Base-by-base conservation (phyloP, 2,888 invertebrate species). In the Meteorus cinctellus region DNA sequence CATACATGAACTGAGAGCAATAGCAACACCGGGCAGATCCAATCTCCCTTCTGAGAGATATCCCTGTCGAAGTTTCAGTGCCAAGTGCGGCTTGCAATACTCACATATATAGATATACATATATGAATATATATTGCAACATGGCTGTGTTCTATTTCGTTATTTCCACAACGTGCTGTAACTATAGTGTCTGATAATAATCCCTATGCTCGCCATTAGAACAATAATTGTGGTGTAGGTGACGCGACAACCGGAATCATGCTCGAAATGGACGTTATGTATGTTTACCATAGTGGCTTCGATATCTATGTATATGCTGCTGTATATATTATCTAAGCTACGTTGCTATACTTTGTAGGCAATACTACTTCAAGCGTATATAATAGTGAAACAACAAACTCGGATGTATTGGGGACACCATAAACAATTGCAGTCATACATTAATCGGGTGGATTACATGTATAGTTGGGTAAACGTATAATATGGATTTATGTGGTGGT, bases 21-120 rank as follows among this genome's bases (percentile, higher is more conserved):
- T 34, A 83, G 83, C 82, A 82, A 83, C 83, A 81, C 83, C 84
- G 81, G 83, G 84, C 84, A 85, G 87, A 88, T 88, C 86, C 81
- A 82, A 87, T 88, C 86, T 84, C 82, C 74, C 66, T 31, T 55
- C 62, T 63, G 69, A 75, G 77, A 76, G 79, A 79, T 76, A 75
- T 71, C 67, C 75, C 66, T 31, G 74, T 55, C 55, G 55, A 55
- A 55, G 55, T 55, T 55, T 55, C 55, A 55, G 55, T 55, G 55
- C 55, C 55, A 55, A 55, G 55, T 19, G 55, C 55, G 55, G 55
- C 55, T 55, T 55, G 55, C 55, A 66, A 41, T 34, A 66, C 24
- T 2, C 12, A 41, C n/a, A 65, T 16, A 65, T 27, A 51, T 73
- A 51, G 59, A 67, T 60, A 73, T 45, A 66, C 67, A 51, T 29